These are phyloP conservation scores for Mythimna ferrago DNA, from an alignment of 2,888 invertebrate species.

Conservation along the genomic window DNA sequence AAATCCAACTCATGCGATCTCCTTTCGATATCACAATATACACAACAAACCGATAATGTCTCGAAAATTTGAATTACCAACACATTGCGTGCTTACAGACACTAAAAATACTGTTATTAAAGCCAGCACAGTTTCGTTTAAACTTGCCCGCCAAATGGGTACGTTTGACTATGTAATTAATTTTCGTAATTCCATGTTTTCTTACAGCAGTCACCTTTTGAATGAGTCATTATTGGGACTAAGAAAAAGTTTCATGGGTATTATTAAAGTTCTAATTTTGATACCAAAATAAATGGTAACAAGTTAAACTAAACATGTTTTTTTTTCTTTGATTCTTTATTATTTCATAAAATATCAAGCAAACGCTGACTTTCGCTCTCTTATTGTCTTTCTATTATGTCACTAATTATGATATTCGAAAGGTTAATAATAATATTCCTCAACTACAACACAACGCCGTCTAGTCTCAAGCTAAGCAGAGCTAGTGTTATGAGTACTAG, in stretches of 20 bases:
- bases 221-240: slow-evolving; percentile 54
- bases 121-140: slow-evolving; percentile 66
- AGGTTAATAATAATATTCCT: too few relatives aligned
- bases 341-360: too few relatives aligned
- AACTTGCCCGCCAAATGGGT: slow-evolving; percentile 73
- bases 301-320: neutral
- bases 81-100: slow-evolving; percentile 68
- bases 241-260: slow-evolving; percentile 1
- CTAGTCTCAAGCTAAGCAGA: too few relatives aligned
- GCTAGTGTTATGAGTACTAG: too few relatives aligned
- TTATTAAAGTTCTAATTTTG: slow-evolving; percentile 16
- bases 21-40: neutral
- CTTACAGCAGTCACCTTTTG: slow-evolving; percentile 46
- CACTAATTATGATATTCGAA: too few relatives aligned
- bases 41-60: slow-evolving; percentile 10
- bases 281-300: neutral
- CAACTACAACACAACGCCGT: too few relatives aligned
- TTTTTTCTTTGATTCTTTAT: too few relatives aligned
- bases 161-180: slow-evolving; percentile 71
- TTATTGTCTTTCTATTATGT: too few relatives aligned
- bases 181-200: slow-evolving; percentile 66
- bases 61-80: slow-evolving; percentile 62
- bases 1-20: too few relatives aligned
- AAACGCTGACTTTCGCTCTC: too few relatives aligned
- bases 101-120: slow-evolving; percentile 69